These are phyloP conservation scores for Brachypalpus laphriformis DNA, from an alignment of 2,888 invertebrate species.

Conservation along the genomic window DNA sequence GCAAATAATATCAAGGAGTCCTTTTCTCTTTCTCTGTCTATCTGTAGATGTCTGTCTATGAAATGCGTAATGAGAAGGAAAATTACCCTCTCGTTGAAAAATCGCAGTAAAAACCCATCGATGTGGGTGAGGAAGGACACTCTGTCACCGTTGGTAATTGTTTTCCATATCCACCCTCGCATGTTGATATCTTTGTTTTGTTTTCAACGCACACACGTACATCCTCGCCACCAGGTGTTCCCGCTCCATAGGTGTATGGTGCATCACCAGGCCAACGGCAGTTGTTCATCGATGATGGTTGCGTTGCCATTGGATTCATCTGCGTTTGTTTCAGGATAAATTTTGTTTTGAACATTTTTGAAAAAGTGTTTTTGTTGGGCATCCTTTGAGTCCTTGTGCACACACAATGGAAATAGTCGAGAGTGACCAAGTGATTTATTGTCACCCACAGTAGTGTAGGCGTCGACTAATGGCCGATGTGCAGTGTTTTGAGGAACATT, in stretches of 20 bases:
- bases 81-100: constrained; percentile 62
- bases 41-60: not conserved
- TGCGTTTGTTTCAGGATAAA: constrained; percentile 58
- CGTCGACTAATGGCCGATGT: constrained; percentile 72
- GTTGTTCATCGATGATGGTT: constrained; percentile 61
- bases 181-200: constrained; percentile 35
- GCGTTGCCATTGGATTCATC: constrained; percentile 49
- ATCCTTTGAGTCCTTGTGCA: constrained; percentile 60
- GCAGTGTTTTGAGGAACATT: constrained; percentile 45
- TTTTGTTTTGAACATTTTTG: constrained; percentile 65
- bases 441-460: constrained; percentile 68
- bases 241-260: constrained; percentile 22
- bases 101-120: constrained; percentile 29
- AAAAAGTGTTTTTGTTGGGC: constrained; percentile 61
- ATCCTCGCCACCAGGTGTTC: constrained; percentile 67
- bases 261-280: constrained; percentile 68
- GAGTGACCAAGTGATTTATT: constrained; percentile 71
- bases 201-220: constrained; percentile 15
- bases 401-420: constrained; percentile 29
- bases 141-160: constrained; percentile 41
- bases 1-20: constrained; percentile 23
- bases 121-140: constrained; percentile 56
- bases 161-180: constrained; percentile 70
- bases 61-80: constrained; percentile 63
- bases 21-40: not conserved